Evolutionary conservation across 2,888 invertebrate genomes (phyloP).

Genomic region (Craniophora ligustri): DNA sequence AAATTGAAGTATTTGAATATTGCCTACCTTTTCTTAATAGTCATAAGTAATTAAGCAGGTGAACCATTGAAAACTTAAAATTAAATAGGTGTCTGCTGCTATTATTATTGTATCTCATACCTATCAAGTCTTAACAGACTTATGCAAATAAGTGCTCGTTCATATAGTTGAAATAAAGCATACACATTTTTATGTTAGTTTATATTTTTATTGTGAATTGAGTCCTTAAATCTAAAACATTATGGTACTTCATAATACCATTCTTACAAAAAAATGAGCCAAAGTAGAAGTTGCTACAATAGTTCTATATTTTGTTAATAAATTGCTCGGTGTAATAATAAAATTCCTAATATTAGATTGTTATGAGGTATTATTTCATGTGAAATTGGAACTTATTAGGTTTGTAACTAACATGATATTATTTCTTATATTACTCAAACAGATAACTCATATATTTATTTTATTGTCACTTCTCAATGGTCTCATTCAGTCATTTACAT

Average conservation of each 20-base stretch:
- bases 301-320: slow-evolving; percentile 25
- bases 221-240: slow-evolving; percentile 80
- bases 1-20: too few relatives aligned
- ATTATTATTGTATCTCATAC: neutral
- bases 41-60: too few relatives aligned
- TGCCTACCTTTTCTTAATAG: too few relatives aligned
- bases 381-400: slow-evolving; percentile 11
- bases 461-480: slow-evolving; percentile 57
- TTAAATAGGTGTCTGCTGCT: neutral
- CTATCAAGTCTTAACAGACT: neutral
- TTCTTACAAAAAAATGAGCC: slow-evolving; percentile 59
- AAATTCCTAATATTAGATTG: slow-evolving; percentile 18
- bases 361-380: slow-evolving; percentile 13
- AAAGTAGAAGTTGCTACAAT: slow-evolving; percentile 52
- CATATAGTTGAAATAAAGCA: slow-evolving; percentile 70
- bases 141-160: slow-evolving; percentile 20
- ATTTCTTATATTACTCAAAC: slow-evolving; percentile 14
- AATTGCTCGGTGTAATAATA: slow-evolving; percentile 20
- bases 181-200: slow-evolving; percentile 70
- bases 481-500: slow-evolving; percentile 57
- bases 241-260: slow-evolving; percentile 68
- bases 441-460: slow-evolving; percentile 28
- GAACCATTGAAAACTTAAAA: too few relatives aligned
- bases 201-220: slow-evolving; percentile 80
- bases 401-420: slow-evolving; percentile 4